Evolutionary conservation across 2,797 vertebrate genomes (phyloP).

Genomic region (Anolis apletophallus): DNA sequence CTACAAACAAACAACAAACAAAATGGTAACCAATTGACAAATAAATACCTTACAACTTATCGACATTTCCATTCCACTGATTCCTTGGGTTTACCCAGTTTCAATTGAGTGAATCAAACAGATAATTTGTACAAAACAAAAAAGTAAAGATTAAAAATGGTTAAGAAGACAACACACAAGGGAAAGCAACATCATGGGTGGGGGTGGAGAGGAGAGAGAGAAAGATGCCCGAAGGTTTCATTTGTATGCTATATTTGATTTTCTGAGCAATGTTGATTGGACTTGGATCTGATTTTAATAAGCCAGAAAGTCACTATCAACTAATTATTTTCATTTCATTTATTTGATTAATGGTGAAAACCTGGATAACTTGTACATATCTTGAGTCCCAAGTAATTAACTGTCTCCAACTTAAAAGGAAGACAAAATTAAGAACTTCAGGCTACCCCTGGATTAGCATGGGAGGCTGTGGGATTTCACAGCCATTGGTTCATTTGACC

Average conservation of each 20-base stretch:
- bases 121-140: constrained; percentile 67
- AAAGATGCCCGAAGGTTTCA: constrained; percentile 65
- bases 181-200: constrained; percentile 6
- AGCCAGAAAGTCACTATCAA: constrained; percentile 71
- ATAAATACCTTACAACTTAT: constrained; percentile 53
- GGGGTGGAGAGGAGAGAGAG: background rate
- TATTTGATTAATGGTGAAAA: constrained; percentile 78
- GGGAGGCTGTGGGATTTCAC: constrained; percentile 56
- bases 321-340: constrained; percentile 79
- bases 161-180: constrained; percentile 61
- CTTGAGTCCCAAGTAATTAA: constrained; percentile 75
- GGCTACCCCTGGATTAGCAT: constrained; percentile 65
- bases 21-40: constrained; percentile 11
- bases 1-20: constrained; percentile 58
- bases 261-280: constrained; percentile 71
- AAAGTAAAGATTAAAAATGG: constrained; percentile 50
- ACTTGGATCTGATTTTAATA: constrained; percentile 73
- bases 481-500: constrained; percentile 57
- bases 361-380: constrained; percentile 70
- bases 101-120: constrained; percentile 70
- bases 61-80: constrained; percentile 62
- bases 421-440: constrained; percentile 57
- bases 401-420: constrained; percentile 63
- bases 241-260: constrained; percentile 72
- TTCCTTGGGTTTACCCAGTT: constrained; percentile 55